A percentile compares a stretch with the other conserved stretches of the same genome.
phyloP scores from a whole-genome alignment of 2,113 vertebrate species.

The Rousettus leschenaultii region DNA sequence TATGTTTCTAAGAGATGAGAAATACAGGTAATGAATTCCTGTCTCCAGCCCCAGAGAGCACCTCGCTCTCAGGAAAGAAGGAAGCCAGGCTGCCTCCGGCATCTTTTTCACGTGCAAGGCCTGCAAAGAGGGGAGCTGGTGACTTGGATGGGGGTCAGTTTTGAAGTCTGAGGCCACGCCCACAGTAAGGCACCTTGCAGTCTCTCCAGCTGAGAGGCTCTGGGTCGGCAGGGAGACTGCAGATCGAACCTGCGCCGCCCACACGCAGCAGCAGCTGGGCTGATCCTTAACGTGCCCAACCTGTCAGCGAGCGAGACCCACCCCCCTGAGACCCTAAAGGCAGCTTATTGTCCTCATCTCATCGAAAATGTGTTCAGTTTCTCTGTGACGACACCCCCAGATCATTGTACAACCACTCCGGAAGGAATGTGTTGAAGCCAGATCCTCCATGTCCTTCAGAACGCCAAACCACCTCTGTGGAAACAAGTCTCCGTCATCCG shows the following conservation, averaged over 20 bases:
- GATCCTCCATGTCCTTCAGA: not conserved
- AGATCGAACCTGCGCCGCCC: not conserved
- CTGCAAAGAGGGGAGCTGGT: not conserved
- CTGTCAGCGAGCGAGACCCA: rapidly evolving
- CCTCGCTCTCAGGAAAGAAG: not conserved
- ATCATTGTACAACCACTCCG: rapidly evolving
- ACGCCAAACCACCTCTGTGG: not conserved
- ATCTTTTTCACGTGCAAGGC: not conserved
- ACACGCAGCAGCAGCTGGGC: rapidly evolving
- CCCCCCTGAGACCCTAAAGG: not conserved
- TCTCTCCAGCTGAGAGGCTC: not conserved
- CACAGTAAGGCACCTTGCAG: not conserved
- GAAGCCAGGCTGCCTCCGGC: not conserved
- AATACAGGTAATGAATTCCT: not conserved
- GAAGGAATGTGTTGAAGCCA: too few species aligned
- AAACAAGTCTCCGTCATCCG: not conserved
- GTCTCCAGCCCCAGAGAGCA: not conserved
- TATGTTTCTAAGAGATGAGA: not conserved
- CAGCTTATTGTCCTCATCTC: rapidly evolving
- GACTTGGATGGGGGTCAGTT: not conserved
- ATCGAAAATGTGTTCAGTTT: rapidly evolving
- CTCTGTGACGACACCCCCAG: not conserved
- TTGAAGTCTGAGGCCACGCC: not conserved
- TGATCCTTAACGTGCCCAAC: rapidly evolving
- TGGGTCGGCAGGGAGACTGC: not conserved